Base-by-base conservation (phyloP, 1,140 invertebrate genomes). In the Tetramorium simillimum region DNA sequence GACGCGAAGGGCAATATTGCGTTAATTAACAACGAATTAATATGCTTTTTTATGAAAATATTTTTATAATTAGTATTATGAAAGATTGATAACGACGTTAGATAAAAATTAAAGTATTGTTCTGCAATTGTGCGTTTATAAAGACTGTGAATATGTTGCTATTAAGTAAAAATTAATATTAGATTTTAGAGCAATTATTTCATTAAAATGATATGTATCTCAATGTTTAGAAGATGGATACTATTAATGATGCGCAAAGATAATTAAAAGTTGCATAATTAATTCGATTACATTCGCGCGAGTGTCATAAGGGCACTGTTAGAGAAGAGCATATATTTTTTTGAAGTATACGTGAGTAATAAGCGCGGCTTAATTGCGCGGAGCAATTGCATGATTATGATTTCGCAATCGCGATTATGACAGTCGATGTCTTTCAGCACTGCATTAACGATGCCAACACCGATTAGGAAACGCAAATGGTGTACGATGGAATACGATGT, bases 391-490 rank as follows among this genome's bases (percentile, higher is more conserved):
- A 43, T 49, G 28, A 75, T 84, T 62, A 60, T 58, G 24, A 82
- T 73, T 49, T 84, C 9, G 21, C 37, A 60, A 84, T 73, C 14
- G 28, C 56, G 56, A 33, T 84, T 58, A 75, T 49, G 69, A 73
- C n/a, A 46, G 3, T 60, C 14, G 53, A 84, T 46, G 37, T 37
- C 69, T 75, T 33, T 69, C 14, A 49, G 69, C 40, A 37, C 14
- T 46, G 24, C 28, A 40, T 84, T 49, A 60, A 75, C 28, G 53
- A 49, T 75, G 80, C 69, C 56, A 62, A 58, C 63, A 6, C 9
- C 24, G n/a, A 84, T 84, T 60, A 58, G 12, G 49, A 73, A 73
- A 73, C 14, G 40, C 51, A 43, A 82, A 28, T 82, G 53, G 40
- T 21, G 7, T 73, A 73, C 18, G 18, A 28, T 84, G 69, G 40